Conservation (phyloP, 2,888 invertebrate species). For the Uropetala carovei region DNA sequence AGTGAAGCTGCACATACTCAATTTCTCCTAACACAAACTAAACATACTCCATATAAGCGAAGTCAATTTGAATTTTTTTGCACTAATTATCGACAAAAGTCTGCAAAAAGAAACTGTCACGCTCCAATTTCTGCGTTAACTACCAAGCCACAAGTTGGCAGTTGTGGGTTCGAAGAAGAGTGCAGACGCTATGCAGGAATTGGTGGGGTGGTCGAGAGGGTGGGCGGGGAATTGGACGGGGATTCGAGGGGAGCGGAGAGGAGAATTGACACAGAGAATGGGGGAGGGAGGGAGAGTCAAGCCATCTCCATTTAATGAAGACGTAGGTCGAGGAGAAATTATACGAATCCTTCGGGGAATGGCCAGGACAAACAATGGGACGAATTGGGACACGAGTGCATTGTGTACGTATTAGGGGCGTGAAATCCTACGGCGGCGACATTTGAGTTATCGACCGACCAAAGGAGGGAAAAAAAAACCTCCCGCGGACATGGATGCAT, state of each 20-base stretch:
- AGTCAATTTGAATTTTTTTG: too few relatives aligned
- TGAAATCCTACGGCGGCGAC: neutral
- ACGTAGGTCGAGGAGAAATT: slow-evolving; percentile 31
- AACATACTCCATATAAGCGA: too few relatives aligned
- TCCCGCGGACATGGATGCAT: neutral
- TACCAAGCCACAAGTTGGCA: slow-evolving; percentile 37
- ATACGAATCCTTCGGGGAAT: neutral
- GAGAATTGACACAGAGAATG: neutral
- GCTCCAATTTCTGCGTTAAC: neutral
- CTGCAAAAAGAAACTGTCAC: too few relatives aligned
- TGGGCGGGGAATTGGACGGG: neutral
- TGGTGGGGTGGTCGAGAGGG: neutral
- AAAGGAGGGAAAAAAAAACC: neutral
- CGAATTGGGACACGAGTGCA: slow-evolving; percentile 28
- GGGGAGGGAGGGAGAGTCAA: neutral
- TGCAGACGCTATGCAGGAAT: neutral
- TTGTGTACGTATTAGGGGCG: slow-evolving; percentile 13
- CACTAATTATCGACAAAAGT: too few relatives aligned
- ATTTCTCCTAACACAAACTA: too few relatives aligned
- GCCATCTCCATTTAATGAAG: slow-evolving; percentile 21
- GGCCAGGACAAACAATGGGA: neutral
- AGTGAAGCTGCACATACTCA: too few relatives aligned
- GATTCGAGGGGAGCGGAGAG: neutral
- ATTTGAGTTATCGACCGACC: neutral
- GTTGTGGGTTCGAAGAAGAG: slow-evolving; percentile 5